phyloP scores from a whole-genome alignment of 2,888 invertebrate species.

The Odontomyia ornata region DNA sequence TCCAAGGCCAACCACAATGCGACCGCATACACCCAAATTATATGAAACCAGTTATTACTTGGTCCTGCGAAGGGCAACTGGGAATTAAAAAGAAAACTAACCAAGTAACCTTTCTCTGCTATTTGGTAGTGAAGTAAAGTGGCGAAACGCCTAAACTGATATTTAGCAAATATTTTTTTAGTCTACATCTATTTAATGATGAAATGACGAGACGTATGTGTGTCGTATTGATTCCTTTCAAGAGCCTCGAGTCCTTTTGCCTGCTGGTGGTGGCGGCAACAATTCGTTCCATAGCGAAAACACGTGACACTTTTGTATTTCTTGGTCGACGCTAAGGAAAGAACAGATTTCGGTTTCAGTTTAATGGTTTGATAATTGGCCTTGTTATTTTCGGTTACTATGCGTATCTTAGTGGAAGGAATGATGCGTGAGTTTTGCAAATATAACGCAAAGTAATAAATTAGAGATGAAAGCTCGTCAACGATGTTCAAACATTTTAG shows the following conservation, averaged over 20 bases:
- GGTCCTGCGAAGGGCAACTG: no score
- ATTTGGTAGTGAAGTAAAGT: no score
- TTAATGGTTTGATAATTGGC: slow-evolving; percentile 1
- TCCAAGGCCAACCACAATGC: no score
- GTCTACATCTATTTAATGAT: neutral
- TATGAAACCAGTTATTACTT: no score
- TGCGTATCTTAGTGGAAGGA: neutral
- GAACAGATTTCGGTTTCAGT: neutral
- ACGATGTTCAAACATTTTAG: no score
- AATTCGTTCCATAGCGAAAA: neutral
- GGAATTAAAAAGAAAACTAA: no score
- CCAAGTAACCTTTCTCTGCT: no score
- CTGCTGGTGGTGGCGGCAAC: neutral
- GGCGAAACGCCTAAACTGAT: no score
- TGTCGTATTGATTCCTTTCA: neutral
- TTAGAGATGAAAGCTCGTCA: neutral
- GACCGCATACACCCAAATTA: no score
- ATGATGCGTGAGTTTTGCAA: neutral
- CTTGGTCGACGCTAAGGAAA: neutral
- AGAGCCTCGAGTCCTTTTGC: neutral
- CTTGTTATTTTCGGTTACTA: neutral
- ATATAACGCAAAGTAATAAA: neutral
- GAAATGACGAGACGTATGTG: neutral
- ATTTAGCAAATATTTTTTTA: neutral
- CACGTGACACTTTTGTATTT: slow-evolving; percentile 9